phyloP scores from a whole-genome alignment of 2,113 vertebrate genomes.

The Pluvialis apricaria region DNA sequence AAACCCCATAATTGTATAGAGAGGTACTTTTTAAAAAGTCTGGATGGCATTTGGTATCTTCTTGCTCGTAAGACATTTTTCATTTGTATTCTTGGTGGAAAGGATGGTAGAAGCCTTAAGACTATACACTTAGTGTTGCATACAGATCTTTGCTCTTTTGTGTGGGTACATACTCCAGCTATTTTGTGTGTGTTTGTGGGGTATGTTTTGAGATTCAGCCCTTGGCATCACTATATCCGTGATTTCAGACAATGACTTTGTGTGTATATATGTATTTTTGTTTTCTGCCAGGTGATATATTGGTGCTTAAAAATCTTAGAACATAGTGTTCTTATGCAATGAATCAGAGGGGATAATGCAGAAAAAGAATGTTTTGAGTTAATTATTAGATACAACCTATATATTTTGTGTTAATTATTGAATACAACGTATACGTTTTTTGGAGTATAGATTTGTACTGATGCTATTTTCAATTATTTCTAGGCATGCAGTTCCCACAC shows the following conservation, averaged over 20 bases:
- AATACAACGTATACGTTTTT: not conserved
- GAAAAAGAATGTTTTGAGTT: conserved; percentile 55
- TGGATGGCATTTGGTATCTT: conserved; percentile 14
- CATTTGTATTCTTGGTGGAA: conserved; percentile 35
- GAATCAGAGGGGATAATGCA: conserved; percentile 50
- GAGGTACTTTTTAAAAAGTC: not conserved
- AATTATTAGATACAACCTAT: conserved; percentile 22
- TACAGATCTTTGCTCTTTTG: not conserved
- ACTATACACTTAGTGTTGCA: not conserved
- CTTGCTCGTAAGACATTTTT: conserved; percentile 27
- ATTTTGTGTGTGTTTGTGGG: not conserved
- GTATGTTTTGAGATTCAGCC: conserved; percentile 22
- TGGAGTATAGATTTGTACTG: not conserved
- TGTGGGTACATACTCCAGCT: not conserved
- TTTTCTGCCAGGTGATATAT: conserved; percentile 46
- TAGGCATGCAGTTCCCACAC: not conserved
- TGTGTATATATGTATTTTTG: not conserved
- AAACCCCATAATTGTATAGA: not conserved
- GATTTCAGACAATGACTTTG: conserved; percentile 56
- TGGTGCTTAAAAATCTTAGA: conserved; percentile 62
- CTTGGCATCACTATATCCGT: conserved; percentile 3
- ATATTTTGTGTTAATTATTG: conserved; percentile 54
- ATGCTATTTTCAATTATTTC: not conserved
- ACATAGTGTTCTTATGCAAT: conserved; percentile 50
- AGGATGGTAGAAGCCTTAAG: conserved; percentile 14